Conservation (phyloP, 92 coral and sea anemone species). For the Palythoa grandis region DNA sequence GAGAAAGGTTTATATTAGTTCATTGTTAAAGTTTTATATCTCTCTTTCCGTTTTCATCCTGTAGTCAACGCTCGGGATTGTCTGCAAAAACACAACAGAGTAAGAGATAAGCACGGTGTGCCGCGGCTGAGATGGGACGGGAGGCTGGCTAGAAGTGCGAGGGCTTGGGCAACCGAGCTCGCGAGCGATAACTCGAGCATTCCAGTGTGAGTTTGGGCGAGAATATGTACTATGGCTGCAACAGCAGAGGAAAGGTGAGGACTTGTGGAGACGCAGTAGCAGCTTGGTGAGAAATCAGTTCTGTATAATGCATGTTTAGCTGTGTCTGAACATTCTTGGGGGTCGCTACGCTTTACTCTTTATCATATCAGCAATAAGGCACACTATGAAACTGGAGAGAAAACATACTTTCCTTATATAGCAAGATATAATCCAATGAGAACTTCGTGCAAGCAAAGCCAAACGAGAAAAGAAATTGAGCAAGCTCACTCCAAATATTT, state of each 20-base stretch:
- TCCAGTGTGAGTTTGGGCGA: slow-evolving; percentile 34
- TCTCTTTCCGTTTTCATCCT: neutral
- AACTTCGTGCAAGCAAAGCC: too few relatives aligned
- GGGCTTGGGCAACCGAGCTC: slow-evolving; percentile 43
- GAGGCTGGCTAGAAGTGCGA: slow-evolving; percentile 45
- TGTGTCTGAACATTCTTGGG: neutral
- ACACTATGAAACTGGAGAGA: too few relatives aligned
- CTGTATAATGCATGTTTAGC: neutral
- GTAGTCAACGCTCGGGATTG: slow-evolving; percentile 44
- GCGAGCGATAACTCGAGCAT: slow-evolving; percentile 44
- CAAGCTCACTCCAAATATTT: too few relatives aligned
- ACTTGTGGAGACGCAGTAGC: slow-evolving; percentile 30
- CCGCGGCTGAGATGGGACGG: slow-evolving; percentile 53
- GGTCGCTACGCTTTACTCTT: too few relatives aligned
- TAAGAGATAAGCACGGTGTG: slow-evolving; percentile 52
- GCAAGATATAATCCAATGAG: too few relatives aligned
- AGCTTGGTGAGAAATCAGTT: slow-evolving; percentile 1
- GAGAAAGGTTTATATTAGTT: too few relatives aligned
- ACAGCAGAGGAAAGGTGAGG: neutral
- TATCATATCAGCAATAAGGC: too few relatives aligned
- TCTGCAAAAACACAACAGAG: slow-evolving; percentile 46
- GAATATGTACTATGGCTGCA: slow-evolving; percentile 29
- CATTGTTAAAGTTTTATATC: neutral
- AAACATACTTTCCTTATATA: too few relatives aligned
- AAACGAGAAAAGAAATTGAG: too few relatives aligned